phyloP scores from a whole-genome alignment of 2,797 vertebrate genomes.

The Ambastaia sidthimunki region DNA sequence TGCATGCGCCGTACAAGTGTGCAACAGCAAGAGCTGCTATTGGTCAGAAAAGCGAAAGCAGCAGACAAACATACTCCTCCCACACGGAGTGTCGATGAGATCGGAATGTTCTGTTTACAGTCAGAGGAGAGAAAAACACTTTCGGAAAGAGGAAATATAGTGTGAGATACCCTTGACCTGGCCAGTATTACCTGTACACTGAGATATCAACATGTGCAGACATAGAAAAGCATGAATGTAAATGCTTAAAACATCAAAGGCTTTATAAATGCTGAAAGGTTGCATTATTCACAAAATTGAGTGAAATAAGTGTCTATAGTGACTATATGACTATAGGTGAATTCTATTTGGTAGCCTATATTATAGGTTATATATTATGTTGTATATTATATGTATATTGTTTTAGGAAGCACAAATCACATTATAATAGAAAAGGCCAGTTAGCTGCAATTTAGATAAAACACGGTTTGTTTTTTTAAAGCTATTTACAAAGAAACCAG shows the following conservation, averaged over 20 bases:
- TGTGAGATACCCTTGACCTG: constrained; percentile 15
- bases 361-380: too few species aligned
- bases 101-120: constrained; percentile 45
- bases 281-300: neutral
- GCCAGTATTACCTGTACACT: neutral
- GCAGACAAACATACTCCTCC: constrained; percentile 4
- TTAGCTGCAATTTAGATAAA: neutral
- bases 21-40: neutral
- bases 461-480: neutral
- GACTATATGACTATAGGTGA: too few species aligned
- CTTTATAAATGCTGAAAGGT: too few species aligned
- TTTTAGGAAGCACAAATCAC: neutral
- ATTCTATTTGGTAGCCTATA: too few species aligned
- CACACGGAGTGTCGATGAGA: neutral
- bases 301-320: too few species aligned
- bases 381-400: too few species aligned
- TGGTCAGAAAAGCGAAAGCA: neutral
- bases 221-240: neutral
- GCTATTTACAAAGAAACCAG: too few species aligned
- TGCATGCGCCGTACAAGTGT: neutral
- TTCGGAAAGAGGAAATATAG: constrained; percentile 18
- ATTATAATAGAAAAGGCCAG: neutral
- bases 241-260: too few species aligned
- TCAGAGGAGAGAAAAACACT: constrained; percentile 21
- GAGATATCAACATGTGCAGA: neutral